A percentile compares a stretch with the other conserved stretches of the same genome.
Evolutionary conservation across 2,113 vertebrate species (phyloP).

Genomic region (Crotalus helleri): DNA sequence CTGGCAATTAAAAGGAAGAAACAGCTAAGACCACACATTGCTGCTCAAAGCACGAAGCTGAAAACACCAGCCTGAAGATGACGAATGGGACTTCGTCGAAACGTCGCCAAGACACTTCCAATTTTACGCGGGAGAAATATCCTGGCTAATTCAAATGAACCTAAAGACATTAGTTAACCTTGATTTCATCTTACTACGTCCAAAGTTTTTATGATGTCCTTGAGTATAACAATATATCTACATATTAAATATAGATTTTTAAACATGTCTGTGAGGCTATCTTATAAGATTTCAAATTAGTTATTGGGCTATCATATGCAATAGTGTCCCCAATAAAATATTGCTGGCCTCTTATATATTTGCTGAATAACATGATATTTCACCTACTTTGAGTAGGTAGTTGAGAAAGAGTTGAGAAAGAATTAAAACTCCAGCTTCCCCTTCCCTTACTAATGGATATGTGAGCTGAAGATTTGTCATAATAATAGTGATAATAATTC

Average conservation of each 20-base stretch:
- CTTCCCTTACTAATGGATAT: background rate
- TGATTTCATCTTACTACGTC: background rate
- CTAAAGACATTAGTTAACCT: background rate
- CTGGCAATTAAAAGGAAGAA: too few species aligned
- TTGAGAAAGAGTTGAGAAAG: background rate
- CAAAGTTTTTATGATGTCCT: background rate
- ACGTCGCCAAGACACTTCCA: too few species aligned
- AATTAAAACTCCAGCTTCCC: background rate
- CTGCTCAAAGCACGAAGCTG: too few species aligned
- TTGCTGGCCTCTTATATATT: background rate
- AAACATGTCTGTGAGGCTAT: background rate
- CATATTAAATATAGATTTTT: background rate
- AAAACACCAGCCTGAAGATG: too few species aligned
- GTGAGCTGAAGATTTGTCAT: background rate
- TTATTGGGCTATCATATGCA: background rate
- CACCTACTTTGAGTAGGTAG: background rate
- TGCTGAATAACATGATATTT: background rate
- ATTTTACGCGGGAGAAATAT: background rate
- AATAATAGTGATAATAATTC: background rate
- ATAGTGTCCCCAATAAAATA: background rate
- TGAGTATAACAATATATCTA: background rate
- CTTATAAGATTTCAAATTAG: background rate
- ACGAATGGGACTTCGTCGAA: too few species aligned
- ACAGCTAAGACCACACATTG: too few species aligned
- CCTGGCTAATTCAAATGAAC: background rate